phyloP scores from a whole-genome alignment of 2,113 vertebrate genomes.

The Serinus canaria region DNA sequence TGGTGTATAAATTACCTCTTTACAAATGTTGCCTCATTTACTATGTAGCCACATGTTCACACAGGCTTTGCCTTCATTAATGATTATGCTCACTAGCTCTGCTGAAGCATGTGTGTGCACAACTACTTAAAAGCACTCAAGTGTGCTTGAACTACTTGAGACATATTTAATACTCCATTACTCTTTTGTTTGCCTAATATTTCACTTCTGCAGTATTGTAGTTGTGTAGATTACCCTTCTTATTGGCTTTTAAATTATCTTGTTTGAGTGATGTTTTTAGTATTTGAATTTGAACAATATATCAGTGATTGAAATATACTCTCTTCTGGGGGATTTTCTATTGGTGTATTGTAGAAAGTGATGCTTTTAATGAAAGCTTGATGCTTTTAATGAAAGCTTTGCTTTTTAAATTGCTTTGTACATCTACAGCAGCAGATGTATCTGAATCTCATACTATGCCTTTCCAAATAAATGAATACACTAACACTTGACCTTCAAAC shows the following conservation, averaged over 20 bases:
- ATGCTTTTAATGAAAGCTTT: neutral
- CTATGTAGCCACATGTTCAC: neutral
- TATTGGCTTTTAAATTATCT: neutral
- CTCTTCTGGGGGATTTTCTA: neutral
- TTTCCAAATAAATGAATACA: conserved; percentile 32
- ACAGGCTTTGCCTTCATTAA: neutral
- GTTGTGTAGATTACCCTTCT: neutral
- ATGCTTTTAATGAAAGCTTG: neutral
- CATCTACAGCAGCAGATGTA: neutral
- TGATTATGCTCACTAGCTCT: neutral
- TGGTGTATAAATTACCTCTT: neutral
- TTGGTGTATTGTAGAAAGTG: neutral
- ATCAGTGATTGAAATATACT: neutral
- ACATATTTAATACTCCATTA: neutral
- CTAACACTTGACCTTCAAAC: conserved; percentile 39
- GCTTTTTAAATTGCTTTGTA: neutral
- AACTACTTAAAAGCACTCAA: neutral
- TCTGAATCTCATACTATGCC: neutral
- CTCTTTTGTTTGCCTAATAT: neutral
- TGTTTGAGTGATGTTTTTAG: neutral
- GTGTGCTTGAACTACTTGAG: neutral
- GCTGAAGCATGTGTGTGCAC: neutral
- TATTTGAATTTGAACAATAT: neutral
- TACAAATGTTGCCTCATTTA: neutral
- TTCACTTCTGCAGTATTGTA: neutral